These are phyloP conservation scores for Petrocephalus zakoni DNA, from an alignment of 2,113 vertebrate genomes.

Conservation along the genomic window DNA sequence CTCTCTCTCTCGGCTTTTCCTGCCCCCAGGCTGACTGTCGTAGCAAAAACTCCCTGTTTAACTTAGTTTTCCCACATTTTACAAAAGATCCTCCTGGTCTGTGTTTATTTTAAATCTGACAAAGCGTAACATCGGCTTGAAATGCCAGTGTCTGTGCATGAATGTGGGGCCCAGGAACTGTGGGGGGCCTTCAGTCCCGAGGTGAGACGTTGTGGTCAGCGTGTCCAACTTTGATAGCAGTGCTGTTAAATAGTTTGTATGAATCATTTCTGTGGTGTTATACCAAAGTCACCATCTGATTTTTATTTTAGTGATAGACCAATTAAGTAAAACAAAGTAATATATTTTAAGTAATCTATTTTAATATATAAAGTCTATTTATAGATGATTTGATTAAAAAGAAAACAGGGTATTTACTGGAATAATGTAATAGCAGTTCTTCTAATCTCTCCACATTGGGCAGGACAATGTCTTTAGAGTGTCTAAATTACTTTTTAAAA, in stretches of 20 bases:
- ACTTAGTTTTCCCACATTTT: not conserved
- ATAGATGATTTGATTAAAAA: slow-evolving; percentile 21
- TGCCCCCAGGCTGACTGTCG: not conserved
- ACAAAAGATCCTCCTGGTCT: not conserved
- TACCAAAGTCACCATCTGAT: slow-evolving; percentile 20
- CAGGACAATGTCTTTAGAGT: slow-evolving; percentile 23
- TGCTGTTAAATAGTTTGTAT: slow-evolving; percentile 15
- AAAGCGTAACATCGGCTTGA: not conserved
- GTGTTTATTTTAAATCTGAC: not conserved
- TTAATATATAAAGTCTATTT: slow-evolving; percentile 29
- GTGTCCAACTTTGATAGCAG: not conserved
- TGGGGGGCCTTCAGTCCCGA: not conserved
- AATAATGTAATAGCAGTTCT: slow-evolving; percentile 2
- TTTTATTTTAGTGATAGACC: slow-evolving; percentile 18
- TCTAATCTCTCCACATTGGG: not conserved
- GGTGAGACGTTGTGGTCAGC: not conserved
- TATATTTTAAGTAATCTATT: slow-evolving; percentile 30
- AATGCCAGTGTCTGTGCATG: not conserved
- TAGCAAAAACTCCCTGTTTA: not conserved
- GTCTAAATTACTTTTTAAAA: slow-evolving; percentile 2
- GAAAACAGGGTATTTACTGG: slow-evolving; percentile 28
- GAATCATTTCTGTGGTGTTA: slow-evolving; percentile 19
- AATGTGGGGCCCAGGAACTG: not conserved
- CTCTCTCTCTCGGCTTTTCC: not conserved
- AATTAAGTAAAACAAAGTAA: slow-evolving; percentile 24